Evolutionary conservation across 2,113 vertebrate species (phyloP), one percentile per base, ranked within the genome.

Genomic region (Lathamus discolor): DNA sequence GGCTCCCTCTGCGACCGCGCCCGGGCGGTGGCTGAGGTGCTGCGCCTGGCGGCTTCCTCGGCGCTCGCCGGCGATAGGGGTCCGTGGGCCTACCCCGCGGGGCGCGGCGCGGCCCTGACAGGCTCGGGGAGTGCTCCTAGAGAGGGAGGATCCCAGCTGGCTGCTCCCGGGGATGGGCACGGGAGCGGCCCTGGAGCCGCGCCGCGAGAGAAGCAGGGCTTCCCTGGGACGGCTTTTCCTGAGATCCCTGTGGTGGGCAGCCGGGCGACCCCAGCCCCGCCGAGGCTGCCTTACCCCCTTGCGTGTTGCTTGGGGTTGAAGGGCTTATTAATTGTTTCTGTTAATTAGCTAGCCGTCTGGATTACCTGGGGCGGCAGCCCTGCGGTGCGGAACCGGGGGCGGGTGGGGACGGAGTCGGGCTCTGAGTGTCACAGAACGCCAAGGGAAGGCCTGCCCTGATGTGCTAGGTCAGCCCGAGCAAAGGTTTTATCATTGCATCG

Each of bases 391-490:
- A 15, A 9, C 22, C 3, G 9, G 33, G 13, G 5, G n/a, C 54
- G 83, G 57, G 82, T 52, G 88, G 78, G 82, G 37, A 54, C 9
- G 2, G 70, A 4, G 29, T 17, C 20, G 5, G 31, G n/a, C 46
- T 68, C 48, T 28, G 22, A 75, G 68, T 41, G 75, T 52, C n/a
- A 17, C 27, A 9, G 75, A 55, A 3, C 3, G 17, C 13, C 17
- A 1, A 4, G 39, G 66, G 35, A 62, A 35, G 75, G 75, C 51
- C 81, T 16, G 41, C 22, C 9, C 13, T 27, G 11, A 6, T 35
- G 77, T 33, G 72, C 29, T 22, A 5, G 82, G n/a, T 88, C 80
- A 83, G 69, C 39, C 72, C 3, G 90, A 86, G 92, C 86, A 90
- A 92, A 94, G 92, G 92, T 55, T 83, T 90, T 25, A 13, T 11